phyloP scores from a whole-genome alignment of 2,888 invertebrate species.

The Abrostola tripartita region DNA sequence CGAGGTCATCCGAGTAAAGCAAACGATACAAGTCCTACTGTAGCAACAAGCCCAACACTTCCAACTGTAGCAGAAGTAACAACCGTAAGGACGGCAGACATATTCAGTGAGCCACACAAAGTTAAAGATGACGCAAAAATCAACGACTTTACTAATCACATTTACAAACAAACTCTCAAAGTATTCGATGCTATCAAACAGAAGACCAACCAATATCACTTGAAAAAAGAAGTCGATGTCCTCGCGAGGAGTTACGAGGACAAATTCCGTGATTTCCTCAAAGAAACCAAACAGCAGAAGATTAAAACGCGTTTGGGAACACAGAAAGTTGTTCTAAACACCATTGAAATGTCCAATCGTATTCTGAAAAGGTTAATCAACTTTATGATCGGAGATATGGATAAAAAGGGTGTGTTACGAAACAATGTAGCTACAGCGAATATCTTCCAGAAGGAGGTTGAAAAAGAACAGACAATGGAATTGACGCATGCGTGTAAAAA shows the following conservation, averaged over 20 bases:
- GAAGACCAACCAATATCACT: constrained; percentile 42
- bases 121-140: constrained; percentile 63
- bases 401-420: constrained; percentile 39
- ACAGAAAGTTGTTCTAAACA: constrained; percentile 71
- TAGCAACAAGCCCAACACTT: background rate
- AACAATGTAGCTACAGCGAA: constrained; percentile 27
- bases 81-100: constrained; percentile 8
- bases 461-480: constrained; percentile 57
- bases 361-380: constrained; percentile 64
- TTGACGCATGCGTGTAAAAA: constrained; percentile 62
- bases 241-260: constrained; percentile 60
- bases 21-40: background rate
- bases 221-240: constrained; percentile 51
- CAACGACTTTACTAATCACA: constrained; percentile 61
- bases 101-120: constrained; percentile 12
- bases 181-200: constrained; percentile 62
- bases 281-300: constrained; percentile 57
- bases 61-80: constrained; percentile 2
- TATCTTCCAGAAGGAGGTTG: constrained; percentile 57
- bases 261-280: constrained; percentile 65
- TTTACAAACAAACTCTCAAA: constrained; percentile 64
- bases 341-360: constrained; percentile 66
- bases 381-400: constrained; percentile 57
- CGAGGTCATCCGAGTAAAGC: background rate
- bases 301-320: constrained; percentile 68